A percentile compares a stretch with the other conserved stretches of the same genome.
Evolutionary conservation across 2,888 invertebrate genomes (phyloP).

Genomic region (Mythimna pallens): DNA sequence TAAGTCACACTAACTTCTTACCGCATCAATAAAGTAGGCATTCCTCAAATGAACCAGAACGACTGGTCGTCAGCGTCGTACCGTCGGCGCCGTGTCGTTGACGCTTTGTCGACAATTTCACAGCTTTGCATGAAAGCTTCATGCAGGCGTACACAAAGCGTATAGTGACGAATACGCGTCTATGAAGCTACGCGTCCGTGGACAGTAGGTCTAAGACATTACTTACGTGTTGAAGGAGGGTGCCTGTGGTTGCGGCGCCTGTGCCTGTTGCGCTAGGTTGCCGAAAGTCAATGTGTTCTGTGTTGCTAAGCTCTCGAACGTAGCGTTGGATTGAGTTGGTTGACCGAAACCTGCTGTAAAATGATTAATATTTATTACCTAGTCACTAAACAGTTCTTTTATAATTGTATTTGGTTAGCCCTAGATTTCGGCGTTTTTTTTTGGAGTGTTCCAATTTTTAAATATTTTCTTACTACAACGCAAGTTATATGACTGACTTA

Average conservation of each 20-base stretch:
- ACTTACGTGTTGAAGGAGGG: slow-evolving; percentile 86
- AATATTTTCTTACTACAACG: neutral
- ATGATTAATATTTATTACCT: neutral
- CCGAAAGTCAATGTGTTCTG: slow-evolving; percentile 92
- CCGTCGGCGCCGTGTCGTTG: too few species aligned
- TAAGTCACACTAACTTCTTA: too few species aligned
- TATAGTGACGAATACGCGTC: too few species aligned
- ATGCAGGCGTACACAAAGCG: too few species aligned
- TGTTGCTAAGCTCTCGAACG: slow-evolving; percentile 92
- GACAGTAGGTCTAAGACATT: neutral
- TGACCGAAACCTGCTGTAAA: slow-evolving; percentile 84
- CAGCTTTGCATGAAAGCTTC: too few species aligned
- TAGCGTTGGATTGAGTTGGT: slow-evolving; percentile 88
- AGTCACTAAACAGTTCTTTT: neutral
- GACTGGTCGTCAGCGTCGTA: too few species aligned
- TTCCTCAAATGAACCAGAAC: too few species aligned
- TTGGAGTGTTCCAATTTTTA: neutral
- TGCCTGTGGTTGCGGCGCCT: slow-evolving; percentile 74
- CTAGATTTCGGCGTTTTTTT: neutral
- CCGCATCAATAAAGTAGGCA: too few species aligned
- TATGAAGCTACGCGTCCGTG: too few species aligned
- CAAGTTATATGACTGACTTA: too few species aligned
- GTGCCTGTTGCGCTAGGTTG: slow-evolving; percentile 91
- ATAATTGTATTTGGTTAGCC: neutral
- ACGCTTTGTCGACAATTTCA: too few species aligned